Evolutionary conservation across 2,888 invertebrate species (phyloP), one percentile per base, ranked within the genome.

Genomic region (Antitype chi): DNA sequence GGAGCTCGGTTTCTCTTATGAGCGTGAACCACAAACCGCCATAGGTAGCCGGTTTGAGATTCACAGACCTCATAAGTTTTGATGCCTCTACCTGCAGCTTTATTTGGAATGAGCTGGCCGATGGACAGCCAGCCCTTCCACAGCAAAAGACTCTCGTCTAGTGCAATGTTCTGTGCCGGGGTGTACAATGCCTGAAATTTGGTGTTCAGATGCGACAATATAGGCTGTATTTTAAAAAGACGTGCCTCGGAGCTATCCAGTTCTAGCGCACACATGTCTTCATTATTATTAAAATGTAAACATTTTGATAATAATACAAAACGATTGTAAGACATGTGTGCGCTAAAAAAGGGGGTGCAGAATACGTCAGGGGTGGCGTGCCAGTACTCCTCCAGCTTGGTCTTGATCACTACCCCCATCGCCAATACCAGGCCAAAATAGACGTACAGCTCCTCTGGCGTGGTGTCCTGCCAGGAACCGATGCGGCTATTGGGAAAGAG

Each of bases 21-120:
- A n/a, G 55, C 1, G 4, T 55, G 55, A 55, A 55, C n/a, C 55
- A n/a, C 55, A n/a, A 55, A 55, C n/a, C 55, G 55, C 55, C 55
- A 55, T 13, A 55, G n/a, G 23, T 20, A 20, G 13, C 55, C 11
- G 55, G n/a, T 84, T 70, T 80, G 81, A 62, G 84, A 83, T 74
- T 89, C 88, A 82, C 85, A 87, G 1, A 89, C 47, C 57, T 87
- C 87, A 23, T 87, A 85, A 0, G 82, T 81, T 59, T 55, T 68
- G 23, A 68, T 17, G 7, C 57, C 25, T 20, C 8, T 25, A 11
- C n/a, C 25, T 11, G 62, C 32, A 2, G 7, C 20, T 20, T 71
- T 71, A 13, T 62, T 71, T 1, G 62, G 71, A 20, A 63, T 71
- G 2, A 43, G 8, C 25, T 59, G 43, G 43, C 43, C 43, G n/a